Evolutionary conservation across 2,888 invertebrate species (phyloP).

Genomic region (Drosophila fungiperda): DNA sequence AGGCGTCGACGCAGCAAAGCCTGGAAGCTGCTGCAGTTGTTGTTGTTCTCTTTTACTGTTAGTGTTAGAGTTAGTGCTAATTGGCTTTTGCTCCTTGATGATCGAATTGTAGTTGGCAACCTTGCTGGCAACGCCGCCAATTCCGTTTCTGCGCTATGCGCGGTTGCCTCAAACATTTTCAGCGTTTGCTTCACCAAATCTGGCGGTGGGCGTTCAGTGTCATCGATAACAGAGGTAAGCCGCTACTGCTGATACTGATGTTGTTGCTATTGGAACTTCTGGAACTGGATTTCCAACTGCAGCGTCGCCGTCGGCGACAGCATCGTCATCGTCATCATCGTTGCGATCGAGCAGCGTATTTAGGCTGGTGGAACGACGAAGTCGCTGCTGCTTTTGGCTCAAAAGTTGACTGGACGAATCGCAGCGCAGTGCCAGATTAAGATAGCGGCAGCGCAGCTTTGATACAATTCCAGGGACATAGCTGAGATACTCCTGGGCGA

Average conservation of each 20-base stretch:
- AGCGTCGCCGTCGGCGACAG: background rate
- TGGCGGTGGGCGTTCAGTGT: conserved; percentile 93
- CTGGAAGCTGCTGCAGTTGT: conserved; percentile 1
- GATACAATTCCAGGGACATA: conserved; percentile 97
- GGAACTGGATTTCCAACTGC: background rate
- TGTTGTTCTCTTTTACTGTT: conserved; percentile 6
- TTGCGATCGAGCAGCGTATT: conserved; percentile 93
- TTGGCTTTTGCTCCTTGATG: conserved; percentile 86
- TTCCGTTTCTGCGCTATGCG: conserved; percentile 85
- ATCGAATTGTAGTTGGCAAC: conserved; percentile 88
- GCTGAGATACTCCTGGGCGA: conserved; percentile 89
- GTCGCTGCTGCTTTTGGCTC: conserved; percentile 86
- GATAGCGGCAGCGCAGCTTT: conserved; percentile 93
- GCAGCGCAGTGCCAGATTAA: conserved; percentile 91
- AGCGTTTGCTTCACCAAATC: conserved; percentile 95
- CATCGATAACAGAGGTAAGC: conserved; percentile 88
- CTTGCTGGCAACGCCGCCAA: conserved; percentile 88
- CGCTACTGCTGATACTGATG: background rate
- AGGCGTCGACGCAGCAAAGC: conserved; percentile 62
- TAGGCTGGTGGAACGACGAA: conserved; percentile 93
- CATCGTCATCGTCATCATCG: conserved; percentile 80
- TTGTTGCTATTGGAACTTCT: conserved; percentile 7
- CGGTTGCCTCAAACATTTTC: conserved; percentile 91
- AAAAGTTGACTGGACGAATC: conserved; percentile 87
- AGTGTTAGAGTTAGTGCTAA: background rate